Evolutionary conservation across 1,140 invertebrate genomes (phyloP).

Genomic region (Andrena cerasifolii): DNA sequence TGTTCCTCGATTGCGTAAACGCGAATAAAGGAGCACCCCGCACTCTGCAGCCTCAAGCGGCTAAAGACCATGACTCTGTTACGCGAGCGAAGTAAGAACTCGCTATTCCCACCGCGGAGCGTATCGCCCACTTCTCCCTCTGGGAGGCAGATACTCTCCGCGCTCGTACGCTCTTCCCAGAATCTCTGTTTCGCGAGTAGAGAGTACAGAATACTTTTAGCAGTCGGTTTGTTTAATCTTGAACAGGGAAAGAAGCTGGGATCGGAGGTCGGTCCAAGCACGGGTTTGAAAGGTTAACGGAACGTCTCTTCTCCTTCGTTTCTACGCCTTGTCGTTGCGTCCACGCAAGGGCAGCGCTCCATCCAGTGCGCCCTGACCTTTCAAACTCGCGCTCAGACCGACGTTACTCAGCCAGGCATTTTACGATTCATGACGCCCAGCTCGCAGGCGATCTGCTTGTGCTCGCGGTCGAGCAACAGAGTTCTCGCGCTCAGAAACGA

Average conservation of each 20-base stretch:
- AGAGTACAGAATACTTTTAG: conserved; percentile 30
- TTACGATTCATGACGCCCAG: conserved; percentile 81
- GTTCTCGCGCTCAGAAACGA: conserved; percentile 80
- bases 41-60: not conserved
- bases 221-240: conserved; percentile 22
- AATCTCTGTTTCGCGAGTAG: conserved; percentile 1
- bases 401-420: conserved; percentile 82
- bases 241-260: not conserved
- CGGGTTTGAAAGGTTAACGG: conserved; percentile 50
- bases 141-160: not conserved
- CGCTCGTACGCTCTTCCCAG: not conserved
- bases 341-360: conserved; percentile 27
- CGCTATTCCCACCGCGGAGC: not conserved
- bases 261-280: conserved; percentile 44
- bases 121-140: not conserved
- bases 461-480: conserved; percentile 78
- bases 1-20: too few relatives aligned
- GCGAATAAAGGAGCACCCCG: not conserved
- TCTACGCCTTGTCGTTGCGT: conserved; percentile 31
- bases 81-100: conserved; percentile 26
- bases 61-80: conserved; percentile 19
- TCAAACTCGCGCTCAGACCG: conserved; percentile 80
- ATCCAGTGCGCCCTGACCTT: conserved; percentile 55
- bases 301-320: conserved; percentile 37
- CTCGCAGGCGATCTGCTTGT: conserved; percentile 78